These are phyloP conservation scores for Helobdella robusta DNA, from an alignment of 2,888 invertebrate genomes.

Conservation along the genomic window DNA sequence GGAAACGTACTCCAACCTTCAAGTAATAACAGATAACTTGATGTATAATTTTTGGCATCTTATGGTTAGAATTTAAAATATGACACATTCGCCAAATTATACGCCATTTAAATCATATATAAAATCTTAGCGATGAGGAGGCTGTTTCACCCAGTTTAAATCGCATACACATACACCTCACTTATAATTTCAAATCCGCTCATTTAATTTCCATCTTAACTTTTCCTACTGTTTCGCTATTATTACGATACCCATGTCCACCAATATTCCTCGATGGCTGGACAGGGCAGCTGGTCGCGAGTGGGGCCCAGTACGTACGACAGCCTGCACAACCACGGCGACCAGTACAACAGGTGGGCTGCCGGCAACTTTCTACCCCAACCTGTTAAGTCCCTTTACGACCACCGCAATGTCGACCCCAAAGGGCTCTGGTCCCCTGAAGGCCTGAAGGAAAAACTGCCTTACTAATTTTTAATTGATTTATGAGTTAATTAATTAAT, in stretches of 20 bases:
- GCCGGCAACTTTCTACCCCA: conserved; percentile 29
- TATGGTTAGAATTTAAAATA: too few relatives aligned
- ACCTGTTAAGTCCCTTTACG: conserved; percentile 31
- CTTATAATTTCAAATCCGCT: not conserved
- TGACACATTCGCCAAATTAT: too few relatives aligned
- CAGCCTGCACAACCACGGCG: conserved; percentile 29
- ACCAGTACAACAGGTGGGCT: conserved; percentile 31
- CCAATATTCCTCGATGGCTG: not conserved
- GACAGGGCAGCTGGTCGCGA: conserved; percentile 34
- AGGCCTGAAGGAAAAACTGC: conserved; percentile 9
- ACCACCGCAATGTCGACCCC: conserved; percentile 34
- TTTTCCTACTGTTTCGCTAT: too few relatives aligned
- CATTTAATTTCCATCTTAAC: too few relatives aligned
- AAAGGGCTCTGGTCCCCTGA: conserved; percentile 30
- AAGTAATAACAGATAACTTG: too few relatives aligned
- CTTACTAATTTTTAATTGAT: too few relatives aligned
- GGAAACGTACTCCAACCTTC: conserved; percentile 34
- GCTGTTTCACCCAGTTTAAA: not conserved
- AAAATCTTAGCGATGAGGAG: too few relatives aligned
- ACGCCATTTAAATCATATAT: too few relatives aligned
- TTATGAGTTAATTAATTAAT: not conserved
- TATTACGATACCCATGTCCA: too few relatives aligned
- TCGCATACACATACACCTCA: not conserved
- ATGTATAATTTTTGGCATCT: too few relatives aligned
- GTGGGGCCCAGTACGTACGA: conserved; percentile 34